Conservation (phyloP, 2,888 invertebrate species). For the Meloe dianella region DNA sequence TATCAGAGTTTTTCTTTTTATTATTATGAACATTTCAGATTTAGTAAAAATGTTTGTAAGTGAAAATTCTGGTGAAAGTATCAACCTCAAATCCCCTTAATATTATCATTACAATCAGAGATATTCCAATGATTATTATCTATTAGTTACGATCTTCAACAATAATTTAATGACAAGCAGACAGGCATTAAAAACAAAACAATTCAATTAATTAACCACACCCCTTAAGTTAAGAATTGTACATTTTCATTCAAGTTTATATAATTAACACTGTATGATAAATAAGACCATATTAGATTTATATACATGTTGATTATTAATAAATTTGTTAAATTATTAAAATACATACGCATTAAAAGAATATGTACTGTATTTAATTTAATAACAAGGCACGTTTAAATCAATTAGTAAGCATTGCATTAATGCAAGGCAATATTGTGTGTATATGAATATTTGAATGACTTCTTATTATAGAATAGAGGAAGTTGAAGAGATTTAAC, state of each 20-base stretch:
- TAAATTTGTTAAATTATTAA: background rate
- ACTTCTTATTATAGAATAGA: constrained; percentile 27
- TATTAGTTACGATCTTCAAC: background rate
- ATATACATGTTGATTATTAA: constrained; percentile 9
- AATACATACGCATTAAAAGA: background rate
- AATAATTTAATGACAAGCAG: background rate
- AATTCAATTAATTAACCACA: constrained; percentile 43
- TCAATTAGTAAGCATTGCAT: constrained; percentile 12
- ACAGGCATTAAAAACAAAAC: constrained; percentile 15
- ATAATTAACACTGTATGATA: constrained; percentile 34
- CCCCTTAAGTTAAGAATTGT: constrained; percentile 38
- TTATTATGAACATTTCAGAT: too few relatives aligned
- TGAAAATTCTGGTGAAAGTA: background rate
- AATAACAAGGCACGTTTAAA: constrained; percentile 4
- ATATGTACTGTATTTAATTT: background rate
- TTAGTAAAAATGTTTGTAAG: too few relatives aligned
- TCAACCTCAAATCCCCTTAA: background rate
- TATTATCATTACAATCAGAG: background rate
- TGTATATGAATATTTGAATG: constrained; percentile 26
- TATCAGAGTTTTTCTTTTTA: too few relatives aligned
- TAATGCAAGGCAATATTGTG: constrained; percentile 12
- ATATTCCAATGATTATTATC: background rate
- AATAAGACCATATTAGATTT: constrained; percentile 35
- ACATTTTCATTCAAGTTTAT: constrained; percentile 31
- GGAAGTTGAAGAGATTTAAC: constrained; percentile 25